phyloP scores from a whole-genome alignment of 1,140 invertebrate genomes.

The Dryas iulia region DNA sequence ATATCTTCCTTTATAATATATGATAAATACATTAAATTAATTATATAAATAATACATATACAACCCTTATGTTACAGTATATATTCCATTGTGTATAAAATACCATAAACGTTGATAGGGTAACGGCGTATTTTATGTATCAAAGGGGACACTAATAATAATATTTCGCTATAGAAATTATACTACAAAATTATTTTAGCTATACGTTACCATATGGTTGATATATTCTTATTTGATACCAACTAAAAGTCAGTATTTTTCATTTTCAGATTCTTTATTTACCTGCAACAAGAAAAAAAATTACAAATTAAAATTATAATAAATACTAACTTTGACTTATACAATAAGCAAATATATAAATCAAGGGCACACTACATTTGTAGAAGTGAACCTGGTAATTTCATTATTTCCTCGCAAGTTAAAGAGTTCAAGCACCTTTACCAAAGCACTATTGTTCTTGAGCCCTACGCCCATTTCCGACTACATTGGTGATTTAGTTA shows the following conservation, averaged over 20 bases:
- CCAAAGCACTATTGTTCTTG: constrained; percentile 41
- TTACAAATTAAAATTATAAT: background rate
- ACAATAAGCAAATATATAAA: background rate
- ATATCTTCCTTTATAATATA: too few species aligned
- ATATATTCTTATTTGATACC: too few species aligned
- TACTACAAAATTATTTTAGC: background rate
- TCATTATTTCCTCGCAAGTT: constrained; percentile 8
- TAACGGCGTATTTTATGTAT: too few species aligned
- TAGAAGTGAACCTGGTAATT: background rate
- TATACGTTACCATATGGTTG: background rate
- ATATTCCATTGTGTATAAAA: too few species aligned
- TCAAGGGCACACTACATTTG: background rate
- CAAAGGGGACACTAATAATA: too few species aligned
- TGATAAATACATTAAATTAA: too few species aligned
- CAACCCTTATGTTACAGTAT: too few species aligned
- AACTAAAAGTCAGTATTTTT: too few species aligned
- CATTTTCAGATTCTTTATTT: background rate
- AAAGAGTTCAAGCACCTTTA: constrained; percentile 54
- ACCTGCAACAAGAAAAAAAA: constrained; percentile 18
- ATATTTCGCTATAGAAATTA: too few species aligned
- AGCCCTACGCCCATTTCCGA: constrained; percentile 41
- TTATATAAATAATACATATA: too few species aligned
- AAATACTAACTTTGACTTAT: background rate
- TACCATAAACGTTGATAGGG: too few species aligned
- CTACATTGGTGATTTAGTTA: constrained; percentile 46